Base-by-base conservation (phyloP, 2,888 invertebrate genomes). In the Zeuzera pyrina region DNA sequence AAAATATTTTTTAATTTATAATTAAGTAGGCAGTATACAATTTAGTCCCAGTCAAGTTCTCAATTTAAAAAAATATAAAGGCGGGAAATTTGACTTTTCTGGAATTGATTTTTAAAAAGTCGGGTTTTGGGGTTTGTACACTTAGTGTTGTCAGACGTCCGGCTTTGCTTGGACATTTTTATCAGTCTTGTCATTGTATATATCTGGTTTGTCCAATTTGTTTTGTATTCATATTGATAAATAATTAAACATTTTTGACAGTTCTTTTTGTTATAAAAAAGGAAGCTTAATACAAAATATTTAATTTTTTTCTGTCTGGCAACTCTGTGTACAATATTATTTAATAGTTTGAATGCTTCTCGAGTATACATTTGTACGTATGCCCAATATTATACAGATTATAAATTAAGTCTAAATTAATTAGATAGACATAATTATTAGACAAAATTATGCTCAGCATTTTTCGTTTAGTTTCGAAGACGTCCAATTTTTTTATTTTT, bases 371-470 rank as follows among this genome's bases (percentile, higher is more conserved):
- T 63, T 57, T 65, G 60, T 68, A 69, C 51, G 67, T 69, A 70
- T 63, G 61, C 64, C 54, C 57, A 58, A 57, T 60, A 58, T 50
- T 57, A 56, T 54, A 57, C 51, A 59, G 47, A 54, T 45, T 47
- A 55, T 54, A 38, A 33, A 47, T 47, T 65, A 67, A 66, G 64
- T 55, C 51, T 63, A 68, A 60, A 41, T 51, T 57, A 67, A 57
- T 55, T 76, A 77, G 78, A 77, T 78, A 77, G 74, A 62, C 42
- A 57, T 72, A 59, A 74, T 72, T 72, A 59, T n/a, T 76, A 76
- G 73, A 58, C 47, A 10, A 57, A 65, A 58, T 59, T 61, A 57
- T 70, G 76, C 77, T 71, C 72, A 74, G 71, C 64, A 56, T 57
- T 49, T 46, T 55, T 47, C 40, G 34, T 47, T 49, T 30, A 34